phyloP scores from a whole-genome alignment of 1,140 invertebrate species.

The Probaryconus sp. region DNA sequence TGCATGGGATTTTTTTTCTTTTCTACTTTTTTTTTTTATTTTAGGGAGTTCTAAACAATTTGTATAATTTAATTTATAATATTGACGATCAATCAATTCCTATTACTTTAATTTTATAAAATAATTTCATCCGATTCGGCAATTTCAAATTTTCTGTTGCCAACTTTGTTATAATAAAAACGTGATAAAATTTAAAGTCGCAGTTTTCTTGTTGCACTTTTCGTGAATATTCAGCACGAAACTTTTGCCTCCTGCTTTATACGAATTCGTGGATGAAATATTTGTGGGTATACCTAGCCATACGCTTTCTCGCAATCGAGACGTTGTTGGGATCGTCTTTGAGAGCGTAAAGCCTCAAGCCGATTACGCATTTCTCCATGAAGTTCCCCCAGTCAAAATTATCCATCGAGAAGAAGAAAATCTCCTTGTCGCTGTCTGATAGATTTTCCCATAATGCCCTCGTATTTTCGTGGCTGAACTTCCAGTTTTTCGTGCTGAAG shows the following conservation, averaged over 20 bases:
- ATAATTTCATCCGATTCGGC: neutral
- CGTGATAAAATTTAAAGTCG: neutral
- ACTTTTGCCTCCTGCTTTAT: neutral
- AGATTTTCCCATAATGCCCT: conserved; percentile 77
- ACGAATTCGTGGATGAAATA: neutral
- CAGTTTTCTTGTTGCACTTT: conserved; percentile 3
- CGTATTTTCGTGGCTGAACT: conserved; percentile 79
- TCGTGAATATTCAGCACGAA: conserved; percentile 11
- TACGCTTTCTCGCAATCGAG: conserved; percentile 72
- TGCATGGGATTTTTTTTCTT: too few relatives aligned
- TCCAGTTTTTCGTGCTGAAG: conserved; percentile 81
- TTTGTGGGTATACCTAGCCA: conserved; percentile 66
- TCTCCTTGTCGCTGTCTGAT: conserved; percentile 76
- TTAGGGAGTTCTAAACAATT: too few relatives aligned
- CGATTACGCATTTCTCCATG: conserved; percentile 76
- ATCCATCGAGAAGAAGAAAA: conserved; percentile 79
- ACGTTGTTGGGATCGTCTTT: conserved; percentile 78
- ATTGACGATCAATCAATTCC: too few relatives aligned
- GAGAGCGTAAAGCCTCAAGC: conserved; percentile 77
- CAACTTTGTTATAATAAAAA: too few relatives aligned
- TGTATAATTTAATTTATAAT: too few relatives aligned
- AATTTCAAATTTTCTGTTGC: too few relatives aligned
- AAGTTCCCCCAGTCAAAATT: conserved; percentile 78
- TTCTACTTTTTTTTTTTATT: too few relatives aligned
- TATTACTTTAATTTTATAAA: too few relatives aligned